Conservation (phyloP, 2,797 vertebrate genomes). For the Sebastes nivosus region DNA sequence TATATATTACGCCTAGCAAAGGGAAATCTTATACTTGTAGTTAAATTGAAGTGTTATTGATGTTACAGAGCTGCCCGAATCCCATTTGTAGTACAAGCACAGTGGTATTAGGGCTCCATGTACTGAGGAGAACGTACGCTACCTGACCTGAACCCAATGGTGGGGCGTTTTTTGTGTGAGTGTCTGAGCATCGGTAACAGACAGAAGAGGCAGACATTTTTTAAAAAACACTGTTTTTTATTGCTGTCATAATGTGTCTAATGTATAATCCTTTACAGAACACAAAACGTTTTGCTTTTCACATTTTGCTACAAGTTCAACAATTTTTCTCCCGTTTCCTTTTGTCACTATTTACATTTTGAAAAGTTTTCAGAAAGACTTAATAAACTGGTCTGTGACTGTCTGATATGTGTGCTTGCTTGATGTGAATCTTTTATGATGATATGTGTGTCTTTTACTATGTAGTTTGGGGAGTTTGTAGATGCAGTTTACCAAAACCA, state of each 20-base stretch:
- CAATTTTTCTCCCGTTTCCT: conserved; percentile 35
- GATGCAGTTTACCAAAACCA: not conserved
- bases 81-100: too few relatives aligned
- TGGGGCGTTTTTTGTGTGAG: not conserved
- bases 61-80: too few relatives aligned
- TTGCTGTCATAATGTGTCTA: conserved; percentile 73
- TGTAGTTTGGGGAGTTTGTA: not conserved
- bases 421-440: not conserved
- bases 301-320: conserved; percentile 69
- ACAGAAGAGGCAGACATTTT: conserved; percentile 31
- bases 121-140: not conserved
- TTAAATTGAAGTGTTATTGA: too few relatives aligned
- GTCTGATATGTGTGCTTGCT: not conserved
- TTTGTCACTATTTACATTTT: conserved; percentile 83
- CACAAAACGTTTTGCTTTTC: conserved; percentile 73
- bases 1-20: too few relatives aligned
- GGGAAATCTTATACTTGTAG: too few relatives aligned
- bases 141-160: not conserved
- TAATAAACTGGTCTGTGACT: conserved; percentile 46
- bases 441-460: not conserved
- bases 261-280: conserved; percentile 76
- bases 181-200: not conserved
- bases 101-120: too few relatives aligned
- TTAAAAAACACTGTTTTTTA: conserved; percentile 76
- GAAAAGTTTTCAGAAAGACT: conserved; percentile 49